These are phyloP conservation scores for Resseliella maxima DNA, from an alignment of 2,888 invertebrate genomes.

Conservation along the genomic window DNA sequence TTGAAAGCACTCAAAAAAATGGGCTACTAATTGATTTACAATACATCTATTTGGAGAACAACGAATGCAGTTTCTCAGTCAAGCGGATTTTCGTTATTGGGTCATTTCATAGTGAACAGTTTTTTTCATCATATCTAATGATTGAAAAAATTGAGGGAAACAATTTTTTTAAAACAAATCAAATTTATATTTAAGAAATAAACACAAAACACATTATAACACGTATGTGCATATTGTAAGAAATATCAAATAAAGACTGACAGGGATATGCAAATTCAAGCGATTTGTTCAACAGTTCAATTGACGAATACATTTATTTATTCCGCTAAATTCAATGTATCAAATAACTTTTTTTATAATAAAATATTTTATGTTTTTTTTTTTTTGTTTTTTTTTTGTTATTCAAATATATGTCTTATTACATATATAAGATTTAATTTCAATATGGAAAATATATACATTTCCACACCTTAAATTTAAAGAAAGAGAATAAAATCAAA, in stretches of 20 bases:
- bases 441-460: not conserved
- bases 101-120: not conserved
- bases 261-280: conserved; percentile 27
- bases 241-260: conserved; percentile 41
- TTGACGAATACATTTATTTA: conserved; percentile 15
- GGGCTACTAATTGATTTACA: conserved; percentile 66
- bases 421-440: not conserved
- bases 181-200: not conserved
- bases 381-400: conserved; percentile 11
- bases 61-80: not conserved
- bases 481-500: not conserved
- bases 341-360: not conserved
- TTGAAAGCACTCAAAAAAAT: conserved; percentile 87
- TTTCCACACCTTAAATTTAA: not conserved
- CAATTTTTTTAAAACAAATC: not conserved
- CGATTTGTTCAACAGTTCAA: conserved; percentile 23
- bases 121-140: not conserved
- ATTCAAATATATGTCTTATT: conserved; percentile 1
- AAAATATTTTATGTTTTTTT: not conserved
- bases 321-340: conserved; percentile 51
- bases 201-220: not conserved
- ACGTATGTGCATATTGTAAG: not conserved
- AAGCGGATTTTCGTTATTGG: not conserved
- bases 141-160: not conserved
- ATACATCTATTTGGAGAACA: conserved; percentile 6